These are phyloP conservation scores for Dicyrtomina minuta DNA, from an alignment of 2,888 invertebrate species.

Conservation along the genomic window DNA sequence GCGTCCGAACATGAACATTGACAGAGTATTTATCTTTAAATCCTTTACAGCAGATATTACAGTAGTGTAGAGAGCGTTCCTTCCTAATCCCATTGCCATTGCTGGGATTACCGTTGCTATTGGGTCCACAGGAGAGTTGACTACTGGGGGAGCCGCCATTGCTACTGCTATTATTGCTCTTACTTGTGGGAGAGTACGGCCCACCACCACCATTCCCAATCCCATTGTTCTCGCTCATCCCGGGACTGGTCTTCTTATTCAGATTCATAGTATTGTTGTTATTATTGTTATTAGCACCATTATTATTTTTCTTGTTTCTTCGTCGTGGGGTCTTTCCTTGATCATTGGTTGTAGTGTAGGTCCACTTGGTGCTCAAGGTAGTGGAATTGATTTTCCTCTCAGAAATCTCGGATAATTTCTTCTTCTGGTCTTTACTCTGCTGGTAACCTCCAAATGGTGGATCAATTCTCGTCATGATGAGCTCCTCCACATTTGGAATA, in stretches of 20 bases:
- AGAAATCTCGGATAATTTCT: conserved; percentile 36
- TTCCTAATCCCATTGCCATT: conserved; percentile 61
- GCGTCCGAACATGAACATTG: conserved; percentile 95
- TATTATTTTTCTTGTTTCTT: conserved; percentile 40
- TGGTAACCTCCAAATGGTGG: conserved; percentile 39
- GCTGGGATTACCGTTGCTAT: too few species aligned
- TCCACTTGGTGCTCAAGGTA: conserved; percentile 53
- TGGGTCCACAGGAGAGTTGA: conserved; percentile 12
- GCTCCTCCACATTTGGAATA: conserved; percentile 53
- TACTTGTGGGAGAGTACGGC: conserved; percentile 31
- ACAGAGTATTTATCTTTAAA: conserved; percentile 96
- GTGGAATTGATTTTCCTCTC: conserved; percentile 50
- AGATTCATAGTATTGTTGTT: conserved; percentile 26
- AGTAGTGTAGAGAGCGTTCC: conserved; percentile 84
- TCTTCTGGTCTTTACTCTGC: conserved; percentile 18
- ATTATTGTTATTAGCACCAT: conserved; percentile 25
- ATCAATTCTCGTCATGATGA: conserved; percentile 49
- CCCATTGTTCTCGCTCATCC: conserved; percentile 4
- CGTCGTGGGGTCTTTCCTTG: conserved; percentile 46
- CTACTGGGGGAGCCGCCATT: conserved; percentile 20
- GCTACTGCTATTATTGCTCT: conserved; percentile 34
- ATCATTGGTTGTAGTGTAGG: conserved; percentile 47
- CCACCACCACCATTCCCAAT: conserved; percentile 13
- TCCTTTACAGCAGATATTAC: conserved; percentile 90
- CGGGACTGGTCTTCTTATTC: conserved; percentile 2